Conservation (phyloP, 2,797 vertebrate species). For the Morelia viridis region DNA sequence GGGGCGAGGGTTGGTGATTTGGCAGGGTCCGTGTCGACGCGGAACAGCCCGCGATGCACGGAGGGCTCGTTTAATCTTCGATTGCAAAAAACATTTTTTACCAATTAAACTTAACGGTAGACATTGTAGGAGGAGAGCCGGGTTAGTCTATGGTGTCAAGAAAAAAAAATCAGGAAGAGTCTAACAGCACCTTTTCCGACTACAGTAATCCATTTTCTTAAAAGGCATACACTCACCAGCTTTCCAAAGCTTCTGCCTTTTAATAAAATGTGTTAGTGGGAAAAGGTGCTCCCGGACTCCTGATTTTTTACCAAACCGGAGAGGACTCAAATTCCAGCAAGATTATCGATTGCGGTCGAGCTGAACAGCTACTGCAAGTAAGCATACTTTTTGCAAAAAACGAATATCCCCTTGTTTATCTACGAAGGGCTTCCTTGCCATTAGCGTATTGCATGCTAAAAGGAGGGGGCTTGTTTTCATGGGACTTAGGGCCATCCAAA, state of each 20-base stretch:
- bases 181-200: neutral
- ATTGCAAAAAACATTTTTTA: neutral
- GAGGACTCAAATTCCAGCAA: too few relatives aligned
- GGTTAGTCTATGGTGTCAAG: neutral
- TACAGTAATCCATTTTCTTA: neutral
- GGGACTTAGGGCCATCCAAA: neutral
- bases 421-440: too few relatives aligned
- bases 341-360: too few relatives aligned
- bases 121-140: neutral
- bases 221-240: neutral
- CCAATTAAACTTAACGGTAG: neutral
- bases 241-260: neutral
- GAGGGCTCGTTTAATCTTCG: neutral
- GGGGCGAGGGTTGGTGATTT: fast-evolving
- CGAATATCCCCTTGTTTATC: too few relatives aligned
- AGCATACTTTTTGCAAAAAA: too few relatives aligned
- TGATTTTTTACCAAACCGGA: neutral
- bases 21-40: neutral
- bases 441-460: neutral
- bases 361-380: too few relatives aligned
- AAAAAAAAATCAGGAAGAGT: neutral
- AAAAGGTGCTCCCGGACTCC: neutral
- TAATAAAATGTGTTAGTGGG: neutral
- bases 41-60: neutral
- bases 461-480: neutral